phyloP scores from a whole-genome alignment of 2,113 vertebrate genomes.

The Acrocephalus arundinaceus region DNA sequence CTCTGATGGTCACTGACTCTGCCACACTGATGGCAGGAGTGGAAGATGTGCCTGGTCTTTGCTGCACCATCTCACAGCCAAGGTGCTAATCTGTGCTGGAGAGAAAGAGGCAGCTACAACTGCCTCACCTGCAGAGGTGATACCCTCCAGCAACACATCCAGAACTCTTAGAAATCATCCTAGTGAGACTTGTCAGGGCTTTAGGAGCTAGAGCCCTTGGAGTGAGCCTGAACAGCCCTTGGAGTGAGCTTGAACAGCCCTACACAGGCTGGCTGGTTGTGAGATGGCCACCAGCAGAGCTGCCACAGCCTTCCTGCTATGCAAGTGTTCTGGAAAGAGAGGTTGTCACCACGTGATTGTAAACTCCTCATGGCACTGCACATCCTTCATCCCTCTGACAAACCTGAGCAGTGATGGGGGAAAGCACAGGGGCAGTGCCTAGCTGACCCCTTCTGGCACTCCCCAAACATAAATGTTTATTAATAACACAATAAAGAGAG shows the following conservation, averaged over 20 bases:
- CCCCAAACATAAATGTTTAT: background rate
- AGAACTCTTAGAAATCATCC: background rate
- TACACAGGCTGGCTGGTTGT: fast-evolving
- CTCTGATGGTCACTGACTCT: background rate
- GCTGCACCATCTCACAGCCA: background rate
- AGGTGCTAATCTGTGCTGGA: background rate
- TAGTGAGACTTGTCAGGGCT: background rate
- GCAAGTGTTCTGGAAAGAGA: background rate
- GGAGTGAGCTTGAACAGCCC: background rate
- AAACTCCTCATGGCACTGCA: fast-evolving
- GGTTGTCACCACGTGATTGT: fast-evolving
- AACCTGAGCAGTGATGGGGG: background rate
- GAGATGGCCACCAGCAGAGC: background rate
- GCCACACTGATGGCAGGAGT: fast-evolving
- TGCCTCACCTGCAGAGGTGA: background rate
- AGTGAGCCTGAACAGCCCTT: background rate
- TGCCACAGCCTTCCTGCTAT: background rate
- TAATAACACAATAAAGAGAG: background rate
- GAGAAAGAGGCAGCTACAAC: background rate
- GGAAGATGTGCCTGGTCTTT: background rate
- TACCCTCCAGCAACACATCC: background rate
- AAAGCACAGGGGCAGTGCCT: background rate
- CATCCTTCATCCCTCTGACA: background rate
- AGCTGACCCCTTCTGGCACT: background rate
- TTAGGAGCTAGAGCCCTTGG: background rate